Evolutionary conservation across 2,888 invertebrate genomes (phyloP), one percentile per base, ranked within the genome.

Genomic region (Chydorus sphaericus): DNA sequence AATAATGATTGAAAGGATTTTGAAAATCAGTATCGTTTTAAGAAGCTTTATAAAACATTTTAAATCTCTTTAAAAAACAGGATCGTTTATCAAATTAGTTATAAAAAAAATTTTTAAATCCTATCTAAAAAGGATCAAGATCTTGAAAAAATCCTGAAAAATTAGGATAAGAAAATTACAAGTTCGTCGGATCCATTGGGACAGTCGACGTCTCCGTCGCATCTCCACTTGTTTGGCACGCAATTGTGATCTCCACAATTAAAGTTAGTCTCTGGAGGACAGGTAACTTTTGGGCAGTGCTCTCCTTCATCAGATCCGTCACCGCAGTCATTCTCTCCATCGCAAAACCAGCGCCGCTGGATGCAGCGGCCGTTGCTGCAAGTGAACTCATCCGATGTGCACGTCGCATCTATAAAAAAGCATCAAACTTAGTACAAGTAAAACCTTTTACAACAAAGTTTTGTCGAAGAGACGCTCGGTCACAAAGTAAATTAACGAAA

Each of bases 361-460:
- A 91, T 87, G 70, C 91, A 91, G 65, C 84, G 84, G 57, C 89
- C 85, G 68, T 89, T 88, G 54, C 77, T 80, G 71, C 93, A 93
- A n/a, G 89, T 88, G 69, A 91, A 91, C 71, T 93, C 89, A 69
- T 90, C 90, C 54, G 85, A 80, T 62, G 89, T 82, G 71, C 92
- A 93, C 23, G 91, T 91, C 68, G 84, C 85, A 75, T 89, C 90
- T 89, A 65, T 39, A 49, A 39, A 14, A 20, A 28, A 18, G n/a
- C n/a, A n/a, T n/a, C n/a, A n/a, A n/a, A n/a, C n/a, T n/a, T n/a
- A n/a, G n/a, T n/a, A n/a, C n/a, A n/a, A n/a, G n/a, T n/a, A n/a
- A n/a, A n/a, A n/a, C n/a, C n/a, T n/a, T n/a, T n/a, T n/a, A n/a
- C n/a, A n/a, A n/a, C n/a, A n/a, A n/a, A n/a, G n/a, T n/a, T n/a